Percentiles rank a stretch among this genome's conserved stretches.
Evolutionary conservation across 2,797 vertebrate genomes (phyloP).

Genomic region (Pteropus rufus): DNA sequence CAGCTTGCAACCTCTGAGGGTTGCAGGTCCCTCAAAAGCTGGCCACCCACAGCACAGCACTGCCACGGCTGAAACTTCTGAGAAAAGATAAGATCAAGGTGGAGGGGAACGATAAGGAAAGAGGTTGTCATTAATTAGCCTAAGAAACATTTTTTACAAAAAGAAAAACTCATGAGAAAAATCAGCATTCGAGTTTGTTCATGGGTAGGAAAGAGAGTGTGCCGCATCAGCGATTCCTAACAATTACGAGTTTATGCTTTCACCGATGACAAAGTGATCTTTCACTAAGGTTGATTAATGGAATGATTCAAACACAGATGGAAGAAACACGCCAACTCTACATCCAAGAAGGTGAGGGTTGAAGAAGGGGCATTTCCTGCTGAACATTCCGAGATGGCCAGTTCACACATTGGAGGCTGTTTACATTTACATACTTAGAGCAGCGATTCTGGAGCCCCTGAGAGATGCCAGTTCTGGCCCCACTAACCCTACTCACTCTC

Average conservation of each 20-base stretch:
- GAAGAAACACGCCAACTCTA: constrained; percentile 35
- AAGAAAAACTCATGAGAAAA: constrained; percentile 38
- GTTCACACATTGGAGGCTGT: background rate
- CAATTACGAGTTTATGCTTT: constrained; percentile 31
- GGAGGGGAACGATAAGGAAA: background rate
- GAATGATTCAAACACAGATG: constrained; percentile 35
- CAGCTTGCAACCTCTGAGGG: background rate
- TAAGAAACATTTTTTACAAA: background rate
- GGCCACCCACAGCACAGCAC: background rate
- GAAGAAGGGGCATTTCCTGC: constrained; percentile 30
- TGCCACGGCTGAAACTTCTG: background rate
- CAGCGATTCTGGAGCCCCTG: background rate
- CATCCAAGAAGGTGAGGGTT: background rate
- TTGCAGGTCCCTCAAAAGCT: background rate
- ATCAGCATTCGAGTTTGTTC: background rate
- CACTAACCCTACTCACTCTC: background rate
- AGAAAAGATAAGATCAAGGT: background rate
- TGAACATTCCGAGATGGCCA: background rate
- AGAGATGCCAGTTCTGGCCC: background rate
- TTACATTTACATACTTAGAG: background rate
- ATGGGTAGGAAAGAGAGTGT: background rate
- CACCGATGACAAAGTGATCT: constrained; percentile 11
- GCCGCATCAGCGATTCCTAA: constrained; percentile 43
- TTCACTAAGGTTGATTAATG: constrained; percentile 57
- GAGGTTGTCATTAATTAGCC: background rate